Evolutionary conservation across 2,113 vertebrate genomes (phyloP).

Genomic region (Datnioides undecimradiatus): DNA sequence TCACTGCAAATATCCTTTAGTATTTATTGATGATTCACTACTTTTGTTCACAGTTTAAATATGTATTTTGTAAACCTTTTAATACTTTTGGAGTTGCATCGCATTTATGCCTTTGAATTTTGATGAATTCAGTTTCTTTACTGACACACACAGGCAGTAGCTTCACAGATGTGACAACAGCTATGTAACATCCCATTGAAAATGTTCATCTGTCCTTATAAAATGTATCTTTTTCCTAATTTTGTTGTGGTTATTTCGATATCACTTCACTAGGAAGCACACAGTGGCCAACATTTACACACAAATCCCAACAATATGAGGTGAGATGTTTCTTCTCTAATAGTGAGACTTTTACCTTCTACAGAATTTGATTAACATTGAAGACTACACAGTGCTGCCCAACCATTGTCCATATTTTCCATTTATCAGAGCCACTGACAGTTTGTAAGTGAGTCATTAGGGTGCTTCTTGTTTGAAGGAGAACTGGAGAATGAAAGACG

Average conservation of each 20-base stretch:
- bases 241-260: constrained; percentile 35
- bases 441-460: not conserved
- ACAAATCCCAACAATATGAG: constrained; percentile 3
- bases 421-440: not conserved
- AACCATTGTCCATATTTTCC: constrained; percentile 5
- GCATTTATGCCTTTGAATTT: not conserved
- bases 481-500: not conserved
- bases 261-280: not conserved
- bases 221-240: constrained; percentile 14
- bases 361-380: not conserved
- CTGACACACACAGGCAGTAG: constrained; percentile 12
- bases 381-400: not conserved
- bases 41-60: constrained; percentile 11
- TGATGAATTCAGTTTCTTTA: not conserved
- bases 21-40: not conserved
- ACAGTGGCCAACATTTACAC: not conserved
- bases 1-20: not conserved
- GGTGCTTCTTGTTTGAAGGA: not conserved
- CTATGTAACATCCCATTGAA: constrained; percentile 18
- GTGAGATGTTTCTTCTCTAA: not conserved
- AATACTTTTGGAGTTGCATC: not conserved
- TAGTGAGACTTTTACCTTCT: not conserved
- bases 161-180: not conserved
- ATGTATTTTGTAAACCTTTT: constrained; percentile 18
- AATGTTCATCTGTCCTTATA: constrained; percentile 23